A percentile compares a stretch with the other conserved stretches of the same genome.
Conservation (phyloP, 1,140 invertebrate species). For the Asobara japonica region DNA sequence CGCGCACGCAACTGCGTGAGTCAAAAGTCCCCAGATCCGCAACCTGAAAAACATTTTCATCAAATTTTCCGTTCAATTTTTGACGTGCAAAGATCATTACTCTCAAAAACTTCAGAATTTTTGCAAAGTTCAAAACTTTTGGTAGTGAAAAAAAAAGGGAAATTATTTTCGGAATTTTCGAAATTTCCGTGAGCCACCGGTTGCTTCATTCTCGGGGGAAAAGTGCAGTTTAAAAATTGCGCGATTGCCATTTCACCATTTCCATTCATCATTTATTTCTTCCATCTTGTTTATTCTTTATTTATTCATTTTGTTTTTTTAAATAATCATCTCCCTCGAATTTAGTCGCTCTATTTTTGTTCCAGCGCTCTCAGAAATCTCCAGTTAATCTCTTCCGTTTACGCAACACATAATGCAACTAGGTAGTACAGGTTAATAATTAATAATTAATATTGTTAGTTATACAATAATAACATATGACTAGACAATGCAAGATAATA, state of each 20-base stretch:
- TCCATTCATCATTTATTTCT: not conserved
- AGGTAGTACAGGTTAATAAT: constrained; percentile 66
- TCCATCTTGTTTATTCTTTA: not conserved
- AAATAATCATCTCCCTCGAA: constrained; percentile 16
- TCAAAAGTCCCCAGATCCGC: too few relatives aligned
- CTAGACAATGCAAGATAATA: constrained; percentile 69
- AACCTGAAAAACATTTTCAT: too few relatives aligned
- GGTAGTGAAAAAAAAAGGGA: too few relatives aligned
- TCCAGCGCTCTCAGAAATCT: constrained; percentile 36
- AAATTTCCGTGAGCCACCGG: constrained; percentile 40
- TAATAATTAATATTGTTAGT: constrained; percentile 68
- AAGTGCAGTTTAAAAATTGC: constrained; percentile 14
- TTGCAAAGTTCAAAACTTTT: too few relatives aligned
- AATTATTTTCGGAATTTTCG: too few relatives aligned
- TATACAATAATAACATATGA: constrained; percentile 68
- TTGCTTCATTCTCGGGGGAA: constrained; percentile 29
- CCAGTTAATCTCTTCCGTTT: constrained; percentile 46
- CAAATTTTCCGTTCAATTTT: too few relatives aligned
- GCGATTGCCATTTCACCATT: not conserved
- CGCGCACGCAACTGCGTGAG: too few relatives aligned
- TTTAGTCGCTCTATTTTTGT: too few relatives aligned
- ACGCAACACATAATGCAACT: constrained; percentile 68
- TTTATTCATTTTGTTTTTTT: too few relatives aligned
- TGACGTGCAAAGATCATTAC: too few relatives aligned
- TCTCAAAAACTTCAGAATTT: too few relatives aligned